phyloP scores from a whole-genome alignment of 1,140 invertebrate species.

The Drosophila ohnishii region DNA sequence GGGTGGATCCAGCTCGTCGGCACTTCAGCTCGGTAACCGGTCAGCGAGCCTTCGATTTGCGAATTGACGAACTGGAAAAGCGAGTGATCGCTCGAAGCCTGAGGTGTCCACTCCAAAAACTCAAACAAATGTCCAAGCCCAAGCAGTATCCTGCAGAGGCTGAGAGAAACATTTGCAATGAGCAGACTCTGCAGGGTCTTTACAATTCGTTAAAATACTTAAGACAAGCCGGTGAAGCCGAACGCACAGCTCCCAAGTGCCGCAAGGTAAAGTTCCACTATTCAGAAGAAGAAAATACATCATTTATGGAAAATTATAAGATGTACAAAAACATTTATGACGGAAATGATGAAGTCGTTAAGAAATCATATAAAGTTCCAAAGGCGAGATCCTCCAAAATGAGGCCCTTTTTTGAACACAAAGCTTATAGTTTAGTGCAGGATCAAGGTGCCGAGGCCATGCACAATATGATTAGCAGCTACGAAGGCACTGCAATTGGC shows the following conservation, averaged over 20 bases:
- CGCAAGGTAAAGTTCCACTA: conserved; percentile 5
- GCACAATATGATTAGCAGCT: conserved; percentile 53
- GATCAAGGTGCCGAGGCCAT: conserved; percentile 26
- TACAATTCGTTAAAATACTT: conserved; percentile 54
- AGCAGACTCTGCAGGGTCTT: conserved; percentile 56
- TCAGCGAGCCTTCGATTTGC: conserved; percentile 63
- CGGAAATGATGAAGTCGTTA: neutral
- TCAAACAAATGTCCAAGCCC: conserved; percentile 64
- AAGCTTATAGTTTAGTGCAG: too few relatives aligned
- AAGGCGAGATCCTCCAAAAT: too few relatives aligned
- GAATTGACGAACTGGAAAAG: conserved; percentile 74
- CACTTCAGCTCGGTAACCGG: conserved; percentile 64
- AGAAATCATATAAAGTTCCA: too few relatives aligned
- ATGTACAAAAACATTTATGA: neutral
- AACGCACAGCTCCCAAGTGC: conserved; percentile 36
- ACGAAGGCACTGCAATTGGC: conserved; percentile 66
- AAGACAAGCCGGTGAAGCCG: neutral
- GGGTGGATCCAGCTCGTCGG: conserved; percentile 83
- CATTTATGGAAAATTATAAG: neutral
- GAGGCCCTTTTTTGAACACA: too few relatives aligned
- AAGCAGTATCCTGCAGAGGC: conserved; percentile 59
- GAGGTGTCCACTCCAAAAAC: conserved; percentile 64
- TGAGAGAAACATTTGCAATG: conserved; percentile 67
- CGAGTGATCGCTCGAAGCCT: conserved; percentile 44
- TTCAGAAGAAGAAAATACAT: accelerated